Base-by-base conservation (phyloP, 2,888 invertebrate genomes). In the Eutolmus rufibarbis region DNA sequence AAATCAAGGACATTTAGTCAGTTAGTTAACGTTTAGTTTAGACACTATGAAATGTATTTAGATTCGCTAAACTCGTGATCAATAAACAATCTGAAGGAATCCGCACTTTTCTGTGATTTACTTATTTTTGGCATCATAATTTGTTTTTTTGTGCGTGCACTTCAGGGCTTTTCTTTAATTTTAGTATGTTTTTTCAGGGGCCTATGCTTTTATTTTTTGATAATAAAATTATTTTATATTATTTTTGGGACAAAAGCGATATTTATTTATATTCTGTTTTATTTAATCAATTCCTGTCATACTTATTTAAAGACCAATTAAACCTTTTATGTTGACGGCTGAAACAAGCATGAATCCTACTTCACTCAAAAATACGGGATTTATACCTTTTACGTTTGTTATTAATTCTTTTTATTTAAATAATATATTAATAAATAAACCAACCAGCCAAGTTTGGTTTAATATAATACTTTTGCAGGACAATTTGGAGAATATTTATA, bases 1-100 rank as follows among this genome's bases (percentile, higher is more conserved):
- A 46, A 46, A 14, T 16, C 19, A 66, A 66, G 66, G 66, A 66
- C 28, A 66, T 51, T 37, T 82, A 82, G 82, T 82, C 82, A 82
- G 57, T 82, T 82, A 82, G 82, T 82, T 82, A 82, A 82, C 82
- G 82, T 82, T 82, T 82, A 82, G 66, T 82, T 82, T 82, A 82
- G 81, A 51, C n/a, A 37, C 31, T 66, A 46, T 28, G 56, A 82
- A 81, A 66, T 37, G 82, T 82, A 82, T 57, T 82, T 82, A 82
- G 57, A 82, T 34, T 82, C 82, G 82, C 82, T 82, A 66, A 51
- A 82, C 51, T 82, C 82, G 82, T 82, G 57, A 57, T 82, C 57
- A 82, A 82, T 57, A 57, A 82, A 82, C 37, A 57, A 66, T 57
- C 66, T 82, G 46, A 82, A 82, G 66, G 37, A 82, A 57, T 37